These are phyloP conservation scores for Noctilio leporinus DNA, from an alignment of 2,113 vertebrate species.

Conservation along the genomic window DNA sequence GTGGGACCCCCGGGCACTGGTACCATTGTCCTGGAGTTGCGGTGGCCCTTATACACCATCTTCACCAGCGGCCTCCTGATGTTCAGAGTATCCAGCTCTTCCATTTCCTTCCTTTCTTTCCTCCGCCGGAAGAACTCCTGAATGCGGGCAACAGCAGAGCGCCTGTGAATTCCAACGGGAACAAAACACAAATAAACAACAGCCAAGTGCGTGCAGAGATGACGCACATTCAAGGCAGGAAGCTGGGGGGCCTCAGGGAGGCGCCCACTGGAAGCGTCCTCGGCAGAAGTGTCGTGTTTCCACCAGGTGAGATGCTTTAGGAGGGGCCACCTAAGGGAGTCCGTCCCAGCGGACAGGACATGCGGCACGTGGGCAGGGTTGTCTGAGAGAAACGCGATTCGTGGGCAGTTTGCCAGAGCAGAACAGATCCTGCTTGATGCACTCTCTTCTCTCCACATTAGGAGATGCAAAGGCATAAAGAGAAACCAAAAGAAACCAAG, in stretches of 20 bases:
- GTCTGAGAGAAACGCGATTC: constrained; percentile 49
- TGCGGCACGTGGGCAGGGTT: constrained; percentile 69
- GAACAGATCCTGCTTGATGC: neutral
- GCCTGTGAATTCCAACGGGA: constrained; percentile 76
- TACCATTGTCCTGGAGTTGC: constrained; percentile 99
- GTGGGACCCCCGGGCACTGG: neutral
- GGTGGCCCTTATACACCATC: constrained; percentile 98
- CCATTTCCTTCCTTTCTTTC: constrained; percentile 97
- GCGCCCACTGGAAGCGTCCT: constrained; percentile 52
- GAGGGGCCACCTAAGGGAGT: too few relatives aligned
- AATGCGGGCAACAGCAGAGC: constrained; percentile 96
- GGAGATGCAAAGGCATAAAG: neutral
- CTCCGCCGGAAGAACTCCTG: constrained; percentile 97
- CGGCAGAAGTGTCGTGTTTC: too few relatives aligned
- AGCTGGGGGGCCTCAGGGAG: constrained; percentile 65
- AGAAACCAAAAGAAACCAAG: neutral
- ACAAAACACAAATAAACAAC: constrained; percentile 52
- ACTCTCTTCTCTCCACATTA: neutral
- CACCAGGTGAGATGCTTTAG: too few relatives aligned
- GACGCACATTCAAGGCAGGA: neutral
- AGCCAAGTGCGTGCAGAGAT: neutral
- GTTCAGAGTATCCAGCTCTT: constrained; percentile 94
- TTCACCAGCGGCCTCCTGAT: constrained; percentile 93
- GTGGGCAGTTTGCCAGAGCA: constrained; percentile 48
- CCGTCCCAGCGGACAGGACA: too few relatives aligned